Base-by-base conservation (phyloP, 2,888 invertebrate genomes). In the Ennomos quercinarius region DNA sequence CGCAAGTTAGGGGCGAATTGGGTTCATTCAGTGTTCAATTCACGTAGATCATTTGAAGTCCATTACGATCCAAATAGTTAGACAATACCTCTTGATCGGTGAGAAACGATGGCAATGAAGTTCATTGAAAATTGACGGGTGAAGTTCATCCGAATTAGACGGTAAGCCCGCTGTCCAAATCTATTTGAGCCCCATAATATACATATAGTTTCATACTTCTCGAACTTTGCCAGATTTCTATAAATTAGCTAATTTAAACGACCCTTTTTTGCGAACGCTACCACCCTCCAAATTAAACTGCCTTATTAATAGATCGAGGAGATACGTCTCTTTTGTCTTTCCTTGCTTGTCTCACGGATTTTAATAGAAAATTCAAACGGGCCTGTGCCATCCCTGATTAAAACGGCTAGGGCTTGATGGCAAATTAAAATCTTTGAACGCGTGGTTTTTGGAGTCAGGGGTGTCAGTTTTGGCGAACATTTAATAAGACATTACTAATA, bases 291-390 rank as follows among this genome's bases (percentile, higher is more conserved):
- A 91, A 90, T 90, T 85, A 91, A 89, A 86, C 83, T 83, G 83
- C 81, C 85, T 88, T 89, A 90, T 91, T 91, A 91, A 91, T 90
- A 90, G 90, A 91, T 91, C 78, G 84, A 57, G 64, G 72, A 89
- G 90, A 91, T 91, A 89, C 84, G 86, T 87, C 74, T 80, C 83
- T 83, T 80, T 88, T 86, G 87, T 89, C 83, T 86, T 79, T 75
- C 73, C 78, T 74, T 81, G 72, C 81, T 78, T 80, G 77, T 85
- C 84, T 86, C 85, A 77, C 74, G 74, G 78, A 77, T 81, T 73
- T 91, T 90, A 91, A 90, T 89, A 87, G 89, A 87, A 90, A 91
- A 90, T 89, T 89, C 80, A 87, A 89, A 87, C 88, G 84, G 77
- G 80, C 72, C 76, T 76, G 80, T 68, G 82, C 78, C 78, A 73